Conservation (phyloP, 1,140 invertebrate genomes). For the Microplitis mediator region DNA sequence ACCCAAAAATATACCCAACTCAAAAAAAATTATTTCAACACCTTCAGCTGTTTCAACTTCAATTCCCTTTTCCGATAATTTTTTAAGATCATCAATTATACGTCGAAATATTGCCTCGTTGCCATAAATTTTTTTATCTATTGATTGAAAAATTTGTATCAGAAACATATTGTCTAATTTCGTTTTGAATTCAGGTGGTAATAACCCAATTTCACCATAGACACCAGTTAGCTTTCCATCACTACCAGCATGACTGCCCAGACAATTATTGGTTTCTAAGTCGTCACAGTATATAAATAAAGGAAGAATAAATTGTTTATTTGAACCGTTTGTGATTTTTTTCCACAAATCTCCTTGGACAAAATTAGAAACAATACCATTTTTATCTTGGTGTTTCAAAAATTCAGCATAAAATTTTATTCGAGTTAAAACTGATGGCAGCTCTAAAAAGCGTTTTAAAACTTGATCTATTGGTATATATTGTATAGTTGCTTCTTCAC, state of each 20-base stretch:
- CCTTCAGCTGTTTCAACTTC: background rate
- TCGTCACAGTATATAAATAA: slow-evolving; percentile 36
- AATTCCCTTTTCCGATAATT: slow-evolving; percentile 4
- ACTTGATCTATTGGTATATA: too few relatives aligned
- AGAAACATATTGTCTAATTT: slow-evolving; percentile 35
- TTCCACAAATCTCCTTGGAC: slow-evolving; percentile 29
- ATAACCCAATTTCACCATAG: slow-evolving; percentile 30
- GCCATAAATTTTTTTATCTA: slow-evolving; percentile 30
- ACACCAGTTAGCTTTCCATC: slow-evolving; percentile 34
- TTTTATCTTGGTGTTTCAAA: background rate
- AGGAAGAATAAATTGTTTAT: slow-evolving; percentile 30
- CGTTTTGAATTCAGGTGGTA: slow-evolving; percentile 28
- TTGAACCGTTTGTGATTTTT: slow-evolving; percentile 5
- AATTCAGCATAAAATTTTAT: too few relatives aligned
- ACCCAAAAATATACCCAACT: slow-evolving; percentile 2
- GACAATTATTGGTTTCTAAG: slow-evolving; percentile 33
- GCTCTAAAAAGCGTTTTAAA: too few relatives aligned
- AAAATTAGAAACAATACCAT: slow-evolving; percentile 18
- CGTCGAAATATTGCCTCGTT: slow-evolving; percentile 5
- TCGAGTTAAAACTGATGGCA: too few relatives aligned
- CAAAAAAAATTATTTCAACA: slow-evolving; percentile 9
- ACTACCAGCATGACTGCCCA: slow-evolving; percentile 33
- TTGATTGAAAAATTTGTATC: slow-evolving; percentile 29
- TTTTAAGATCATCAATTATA: slow-evolving; percentile 16
- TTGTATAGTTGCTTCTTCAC: too few relatives aligned